Percentiles rank a stretch among this genome's conserved stretches.
Conservation (phyloP, 2,888 invertebrate species). For the Rhyacophila evoluta region DNA sequence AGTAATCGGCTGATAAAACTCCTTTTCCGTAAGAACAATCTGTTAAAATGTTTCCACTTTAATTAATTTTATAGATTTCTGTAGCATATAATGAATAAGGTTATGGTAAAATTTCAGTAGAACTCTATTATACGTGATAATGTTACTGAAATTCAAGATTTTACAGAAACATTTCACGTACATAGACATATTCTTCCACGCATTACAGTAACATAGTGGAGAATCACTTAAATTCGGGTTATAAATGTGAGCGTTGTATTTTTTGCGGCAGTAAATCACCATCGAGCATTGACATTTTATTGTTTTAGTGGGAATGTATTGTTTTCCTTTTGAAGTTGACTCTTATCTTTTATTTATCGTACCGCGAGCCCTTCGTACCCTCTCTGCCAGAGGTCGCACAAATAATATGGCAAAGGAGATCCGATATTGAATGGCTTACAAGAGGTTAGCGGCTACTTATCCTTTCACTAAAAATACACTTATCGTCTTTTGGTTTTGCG, state of each 20-base stretch:
- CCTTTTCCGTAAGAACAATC: no score
- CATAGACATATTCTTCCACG: not conserved
- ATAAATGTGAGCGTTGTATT: slow-evolving; percentile 6
- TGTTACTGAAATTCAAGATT: no score
- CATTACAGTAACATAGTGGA: not conserved
- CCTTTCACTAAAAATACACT: not conserved
- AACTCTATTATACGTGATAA: no score
- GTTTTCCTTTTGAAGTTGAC: slow-evolving; percentile 22
- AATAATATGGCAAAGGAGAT: slow-evolving; percentile 1
- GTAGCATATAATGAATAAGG: no score
- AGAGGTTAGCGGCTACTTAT: not conserved
- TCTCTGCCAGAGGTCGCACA: not conserved
- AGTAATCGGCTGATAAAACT: no score
- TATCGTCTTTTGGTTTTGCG: no score
- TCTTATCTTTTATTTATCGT: slow-evolving; percentile 19
- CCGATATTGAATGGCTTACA: not conserved
- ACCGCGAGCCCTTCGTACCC: not conserved
- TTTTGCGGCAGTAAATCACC: not conserved
- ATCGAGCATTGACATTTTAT: slow-evolving; percentile 7
- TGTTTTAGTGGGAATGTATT: not conserved
- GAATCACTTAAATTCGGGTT: slow-evolving; percentile 17
- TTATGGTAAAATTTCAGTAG: no score
- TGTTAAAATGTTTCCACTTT: no score
- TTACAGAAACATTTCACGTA: no score
- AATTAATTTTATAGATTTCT: no score